phyloP scores from a whole-genome alignment of 2,888 invertebrate genomes.

The Eupithecia inturbata region DNA sequence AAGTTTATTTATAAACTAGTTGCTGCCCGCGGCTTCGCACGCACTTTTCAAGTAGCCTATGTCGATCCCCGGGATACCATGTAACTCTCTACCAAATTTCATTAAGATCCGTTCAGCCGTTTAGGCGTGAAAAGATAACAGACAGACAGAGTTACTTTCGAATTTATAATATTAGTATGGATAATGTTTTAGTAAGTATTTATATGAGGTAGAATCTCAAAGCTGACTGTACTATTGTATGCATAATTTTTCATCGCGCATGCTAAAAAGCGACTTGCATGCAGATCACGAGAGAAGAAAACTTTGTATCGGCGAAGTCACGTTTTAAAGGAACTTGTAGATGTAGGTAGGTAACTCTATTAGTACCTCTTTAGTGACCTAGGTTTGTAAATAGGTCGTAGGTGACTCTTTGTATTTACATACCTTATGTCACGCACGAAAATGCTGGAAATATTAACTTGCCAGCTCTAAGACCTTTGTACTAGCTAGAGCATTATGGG shows the following conservation, averaged over 20 bases:
- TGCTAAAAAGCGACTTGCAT: slow-evolving; percentile 27
- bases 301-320: slow-evolving; percentile 6
- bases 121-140: no score
- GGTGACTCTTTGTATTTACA: neutral
- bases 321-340: neutral
- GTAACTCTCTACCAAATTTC: no score
- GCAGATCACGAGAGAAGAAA: slow-evolving; percentile 30
- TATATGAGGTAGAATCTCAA: no score
- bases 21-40: no score
- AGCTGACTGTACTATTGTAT: neutral
- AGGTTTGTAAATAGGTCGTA: neutral
- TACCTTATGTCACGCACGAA: neutral
- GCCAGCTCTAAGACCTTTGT: neutral
- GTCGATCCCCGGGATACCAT: no score
- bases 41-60: no score
- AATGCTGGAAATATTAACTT: neutral
- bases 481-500: no score
- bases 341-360: neutral
- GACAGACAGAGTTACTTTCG: no score
- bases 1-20: no score
- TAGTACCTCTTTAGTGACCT: neutral
- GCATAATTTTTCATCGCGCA: slow-evolving; percentile 4
- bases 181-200: no score
- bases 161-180: no score
- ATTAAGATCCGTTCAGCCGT: no score